Conservation (phyloP, 2,888 invertebrate species). For the Ectemnius continuus region DNA sequence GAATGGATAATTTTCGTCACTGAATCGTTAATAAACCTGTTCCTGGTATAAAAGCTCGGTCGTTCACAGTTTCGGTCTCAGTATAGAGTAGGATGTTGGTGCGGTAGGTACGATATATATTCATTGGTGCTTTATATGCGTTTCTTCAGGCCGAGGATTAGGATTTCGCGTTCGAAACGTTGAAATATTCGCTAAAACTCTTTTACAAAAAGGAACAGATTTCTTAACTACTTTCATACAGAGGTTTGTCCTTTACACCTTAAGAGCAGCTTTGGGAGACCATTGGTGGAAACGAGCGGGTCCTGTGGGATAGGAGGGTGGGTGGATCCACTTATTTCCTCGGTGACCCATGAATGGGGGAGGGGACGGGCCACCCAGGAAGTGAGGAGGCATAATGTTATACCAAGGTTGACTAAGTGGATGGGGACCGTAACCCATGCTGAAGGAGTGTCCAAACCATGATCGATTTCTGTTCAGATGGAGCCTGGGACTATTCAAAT, state of each 20-base stretch:
- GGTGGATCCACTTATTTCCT: constrained; percentile 73
- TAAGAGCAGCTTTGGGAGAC: constrained; percentile 74
- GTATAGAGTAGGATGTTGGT: too few relatives aligned
- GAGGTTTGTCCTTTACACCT: constrained; percentile 66
- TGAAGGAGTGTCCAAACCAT: constrained; percentile 74
- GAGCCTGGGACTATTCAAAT: constrained; percentile 72
- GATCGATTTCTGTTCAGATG: constrained; percentile 73
- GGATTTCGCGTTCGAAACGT: constrained; percentile 36
- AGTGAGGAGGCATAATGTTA: constrained; percentile 73
- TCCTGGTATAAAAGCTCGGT: constrained; percentile 38
- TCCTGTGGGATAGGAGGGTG: constrained; percentile 71
- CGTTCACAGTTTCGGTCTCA: too few relatives aligned
- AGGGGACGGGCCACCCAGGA: constrained; percentile 72
- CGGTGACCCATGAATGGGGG: constrained; percentile 74
- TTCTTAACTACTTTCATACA: constrained; percentile 55
- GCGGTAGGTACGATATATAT: neutral
- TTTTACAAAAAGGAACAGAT: constrained; percentile 58
- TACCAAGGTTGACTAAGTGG: constrained; percentile 74
- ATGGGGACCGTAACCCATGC: constrained; percentile 73
- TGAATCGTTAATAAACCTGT: constrained; percentile 60
- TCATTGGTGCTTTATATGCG: constrained; percentile 9
- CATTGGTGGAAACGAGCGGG: constrained; percentile 75
- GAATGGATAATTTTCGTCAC: constrained; percentile 57
- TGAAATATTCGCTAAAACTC: constrained; percentile 20
- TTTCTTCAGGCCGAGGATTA: constrained; percentile 29